Percentiles rank a stretch among this genome's conserved stretches.
These are phyloP conservation scores for Mactra quadrangularis DNA, from an alignment of 1,140 invertebrate genomes.

Conservation along the genomic window DNA sequence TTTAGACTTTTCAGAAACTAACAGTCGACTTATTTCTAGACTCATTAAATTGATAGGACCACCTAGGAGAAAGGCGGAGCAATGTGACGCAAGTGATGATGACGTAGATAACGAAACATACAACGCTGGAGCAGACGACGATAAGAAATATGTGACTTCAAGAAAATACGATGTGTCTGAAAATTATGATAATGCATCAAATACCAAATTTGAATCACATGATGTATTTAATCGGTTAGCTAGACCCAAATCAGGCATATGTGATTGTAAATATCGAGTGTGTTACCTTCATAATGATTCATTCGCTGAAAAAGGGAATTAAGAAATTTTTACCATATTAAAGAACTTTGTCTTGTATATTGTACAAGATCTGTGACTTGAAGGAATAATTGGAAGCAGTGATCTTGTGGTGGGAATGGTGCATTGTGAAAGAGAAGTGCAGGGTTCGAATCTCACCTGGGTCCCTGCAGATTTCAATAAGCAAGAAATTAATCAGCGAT, in stretches of 20 bases:
- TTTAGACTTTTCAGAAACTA: background rate
- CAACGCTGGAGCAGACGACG: background rate
- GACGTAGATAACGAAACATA: background rate
- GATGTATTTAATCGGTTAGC: conserved; percentile 1
- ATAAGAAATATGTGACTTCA: background rate
- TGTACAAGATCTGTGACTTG: too few relatives aligned
- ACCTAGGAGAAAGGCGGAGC: background rate
- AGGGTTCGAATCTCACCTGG: too few relatives aligned
- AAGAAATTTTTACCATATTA: too few relatives aligned
- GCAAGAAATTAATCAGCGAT: too few relatives aligned
- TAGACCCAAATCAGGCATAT: background rate
- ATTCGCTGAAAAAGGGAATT: too few relatives aligned
- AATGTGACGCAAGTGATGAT: background rate
- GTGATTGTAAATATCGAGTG: conserved; percentile 8
- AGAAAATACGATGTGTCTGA: too few relatives aligned
- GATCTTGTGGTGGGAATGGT: too few relatives aligned
- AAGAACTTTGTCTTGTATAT: too few relatives aligned
- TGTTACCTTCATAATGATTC: background rate
- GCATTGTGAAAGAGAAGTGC: too few relatives aligned
- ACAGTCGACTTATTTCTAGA: background rate
- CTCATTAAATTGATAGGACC: background rate
- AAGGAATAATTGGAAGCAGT: too few relatives aligned
- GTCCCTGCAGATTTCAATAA: too few relatives aligned
- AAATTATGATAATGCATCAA: background rate
- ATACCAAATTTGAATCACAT: background rate